Conservation (phyloP, 2,797 vertebrate species). For the Thunnus albacares region DNA sequence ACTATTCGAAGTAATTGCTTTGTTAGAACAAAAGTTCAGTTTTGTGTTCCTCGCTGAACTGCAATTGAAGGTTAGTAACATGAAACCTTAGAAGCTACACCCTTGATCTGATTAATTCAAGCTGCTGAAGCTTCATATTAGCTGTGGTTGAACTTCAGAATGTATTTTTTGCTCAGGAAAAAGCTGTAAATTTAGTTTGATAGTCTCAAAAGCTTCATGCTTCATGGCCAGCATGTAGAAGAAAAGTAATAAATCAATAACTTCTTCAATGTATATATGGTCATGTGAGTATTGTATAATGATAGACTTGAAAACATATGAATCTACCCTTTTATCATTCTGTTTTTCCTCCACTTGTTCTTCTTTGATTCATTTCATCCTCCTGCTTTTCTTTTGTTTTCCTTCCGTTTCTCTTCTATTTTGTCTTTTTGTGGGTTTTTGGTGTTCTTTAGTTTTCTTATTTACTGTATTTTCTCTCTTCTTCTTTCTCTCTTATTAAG, state of each 20-base stretch:
- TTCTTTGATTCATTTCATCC: not conserved
- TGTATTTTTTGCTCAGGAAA: no score
- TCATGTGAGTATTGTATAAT: not conserved
- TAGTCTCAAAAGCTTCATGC: no score
- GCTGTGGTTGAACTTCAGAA: conserved; percentile 1
- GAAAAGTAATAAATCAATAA: no score
- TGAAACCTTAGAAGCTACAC: not conserved
- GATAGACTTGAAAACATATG: not conserved
- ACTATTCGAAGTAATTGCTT: not conserved
- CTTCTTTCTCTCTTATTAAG: not conserved
- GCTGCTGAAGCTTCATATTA: conserved; percentile 14
- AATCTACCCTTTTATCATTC: not conserved
- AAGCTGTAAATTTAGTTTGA: no score
- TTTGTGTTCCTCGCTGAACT: not conserved
- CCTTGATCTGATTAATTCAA: conserved; percentile 17
- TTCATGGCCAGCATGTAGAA: no score
- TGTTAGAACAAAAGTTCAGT: no score
- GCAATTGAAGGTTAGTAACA: not conserved
- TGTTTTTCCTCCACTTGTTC: not conserved
- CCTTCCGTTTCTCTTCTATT: not conserved
- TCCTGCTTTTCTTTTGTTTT: not conserved
- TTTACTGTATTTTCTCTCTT: not conserved
- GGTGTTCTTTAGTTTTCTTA: not conserved
- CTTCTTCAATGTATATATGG: not conserved
- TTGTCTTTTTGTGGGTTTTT: not conserved